These are phyloP conservation scores for Bradypus variegatus DNA, from an alignment of 2,797 vertebrate species.

Conservation along the genomic window DNA sequence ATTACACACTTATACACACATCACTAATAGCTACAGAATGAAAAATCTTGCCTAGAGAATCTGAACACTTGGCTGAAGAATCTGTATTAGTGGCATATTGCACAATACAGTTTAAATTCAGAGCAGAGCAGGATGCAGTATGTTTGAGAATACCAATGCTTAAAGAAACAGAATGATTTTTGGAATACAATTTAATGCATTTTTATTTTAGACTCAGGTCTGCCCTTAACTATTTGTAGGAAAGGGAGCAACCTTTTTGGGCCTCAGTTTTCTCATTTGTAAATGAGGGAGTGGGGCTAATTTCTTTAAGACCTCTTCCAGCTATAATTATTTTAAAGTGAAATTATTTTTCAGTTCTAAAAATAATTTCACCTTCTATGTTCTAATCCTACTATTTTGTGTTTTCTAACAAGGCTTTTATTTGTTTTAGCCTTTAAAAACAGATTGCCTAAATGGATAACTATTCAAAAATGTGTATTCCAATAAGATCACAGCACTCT, in stretches of 20 bases:
- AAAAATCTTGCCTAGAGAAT: background rate
- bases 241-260: background rate
- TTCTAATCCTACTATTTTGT: background rate
- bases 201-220: background rate
- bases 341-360: background rate
- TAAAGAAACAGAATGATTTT: background rate
- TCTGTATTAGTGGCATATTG: slow-evolving; percentile 1
- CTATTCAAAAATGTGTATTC: background rate
- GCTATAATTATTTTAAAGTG: background rate
- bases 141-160: background rate
- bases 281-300: background rate
- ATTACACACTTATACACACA: background rate
- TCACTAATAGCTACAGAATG: background rate
- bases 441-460: background rate
- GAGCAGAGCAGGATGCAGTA: background rate
- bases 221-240: background rate
- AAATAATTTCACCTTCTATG: background rate
- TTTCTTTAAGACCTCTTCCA: background rate
- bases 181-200: background rate
- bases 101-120: background rate
- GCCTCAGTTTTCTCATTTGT: background rate
- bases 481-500: background rate
- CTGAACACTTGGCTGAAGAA: background rate
- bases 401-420: background rate
- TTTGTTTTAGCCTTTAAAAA: background rate